Base-by-base conservation (phyloP, 2,797 vertebrate genomes). In the Synaphobranchus kaupii region DNA sequence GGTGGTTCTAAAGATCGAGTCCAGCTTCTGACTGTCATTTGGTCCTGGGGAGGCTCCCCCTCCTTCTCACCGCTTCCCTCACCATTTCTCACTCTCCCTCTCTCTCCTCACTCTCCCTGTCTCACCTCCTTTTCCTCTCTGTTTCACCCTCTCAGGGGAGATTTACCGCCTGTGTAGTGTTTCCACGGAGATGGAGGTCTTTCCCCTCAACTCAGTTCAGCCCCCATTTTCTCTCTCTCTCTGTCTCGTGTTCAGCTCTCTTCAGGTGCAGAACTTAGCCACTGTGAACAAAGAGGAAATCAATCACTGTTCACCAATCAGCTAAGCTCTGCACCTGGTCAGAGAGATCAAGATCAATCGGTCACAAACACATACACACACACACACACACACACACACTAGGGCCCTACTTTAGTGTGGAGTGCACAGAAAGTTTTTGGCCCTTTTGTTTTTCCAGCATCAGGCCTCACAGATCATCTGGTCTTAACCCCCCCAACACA, bases 301-400 rank as follows among this genome's bases (percentile, higher is more conserved):
- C 96, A 98, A 97, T 99, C 98, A 99, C 98, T 99, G 98, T 99
- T 99, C 98, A 99, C 98, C 98, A 99, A 98, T 99, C 98, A 99
- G 98, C 98, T 99, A 99, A 99, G 98, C 98, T 99, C 98, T 99
- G 98, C 96, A 97, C 97, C 98, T 98, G 91, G 85, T 90, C 94
- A 97, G 97, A 98, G 97, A 97, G 96, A 96, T 95, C 94, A 93
- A 89, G 96, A 96, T 95, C 94, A 93, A 89, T 94, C 92, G 87
- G 28, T 91, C 76, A 8, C 60, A 63, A 80, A 31, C 83, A 76
- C 68, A 82, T 73, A 88, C 66, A 47, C 81, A 48, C 47, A 39
- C 52, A 9, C 82, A 12, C 89, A 50, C 28, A 25, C 85, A 86
- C 60, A n/a, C 39, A 34, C 87, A 86, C 78, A 31, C 58, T 44